A percentile compares a stretch with the other conserved stretches of the same genome.
Conservation (phyloP, 2,888 invertebrate genomes). For the Pristionchus entomophagus region DNA sequence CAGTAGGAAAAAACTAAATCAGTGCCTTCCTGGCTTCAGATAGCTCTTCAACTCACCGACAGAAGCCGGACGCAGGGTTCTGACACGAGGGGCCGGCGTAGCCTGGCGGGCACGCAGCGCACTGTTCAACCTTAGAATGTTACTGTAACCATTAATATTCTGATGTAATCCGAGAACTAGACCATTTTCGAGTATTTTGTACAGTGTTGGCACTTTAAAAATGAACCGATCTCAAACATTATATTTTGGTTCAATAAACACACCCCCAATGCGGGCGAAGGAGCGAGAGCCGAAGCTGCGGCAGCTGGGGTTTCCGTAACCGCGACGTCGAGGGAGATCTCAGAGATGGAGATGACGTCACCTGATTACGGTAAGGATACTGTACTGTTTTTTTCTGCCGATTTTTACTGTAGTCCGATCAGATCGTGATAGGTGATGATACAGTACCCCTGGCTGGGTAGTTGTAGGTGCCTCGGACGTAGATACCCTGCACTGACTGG, state of each 20-base stretch:
- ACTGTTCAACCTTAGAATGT: slow-evolving; percentile 58
- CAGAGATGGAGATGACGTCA: slow-evolving; percentile 40
- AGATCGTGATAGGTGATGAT: not conserved
- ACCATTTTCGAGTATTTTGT: too few relatives aligned
- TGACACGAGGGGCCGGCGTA: slow-evolving; percentile 88
- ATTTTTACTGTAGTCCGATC: not conserved
- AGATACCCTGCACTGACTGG: slow-evolving; percentile 82
- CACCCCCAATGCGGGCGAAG: slow-evolving; percentile 32
- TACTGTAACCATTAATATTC: too few relatives aligned
- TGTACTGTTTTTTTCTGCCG: not conserved
- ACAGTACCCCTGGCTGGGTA: slow-evolving; percentile 59
- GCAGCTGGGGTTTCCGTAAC: slow-evolving; percentile 81
- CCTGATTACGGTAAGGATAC: slow-evolving; percentile 11
- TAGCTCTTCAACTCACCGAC: slow-evolving; percentile 36
- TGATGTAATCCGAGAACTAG: too few relatives aligned
- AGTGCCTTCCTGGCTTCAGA: too few relatives aligned
- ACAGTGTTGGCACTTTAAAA: too few relatives aligned
- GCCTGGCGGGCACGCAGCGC: slow-evolving; percentile 64
- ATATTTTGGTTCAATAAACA: not conserved
- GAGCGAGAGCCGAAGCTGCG: slow-evolving; percentile 33
- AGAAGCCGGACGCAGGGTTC: slow-evolving; percentile 81
- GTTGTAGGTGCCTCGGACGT: slow-evolving; percentile 70
- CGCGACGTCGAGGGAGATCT: slow-evolving; percentile 85
- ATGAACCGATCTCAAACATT: not conserved
- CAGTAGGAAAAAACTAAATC: too few relatives aligned